Base-by-base conservation (phyloP, 92 coral and sea anemone genomes). In the Ricordea florida region DNA sequence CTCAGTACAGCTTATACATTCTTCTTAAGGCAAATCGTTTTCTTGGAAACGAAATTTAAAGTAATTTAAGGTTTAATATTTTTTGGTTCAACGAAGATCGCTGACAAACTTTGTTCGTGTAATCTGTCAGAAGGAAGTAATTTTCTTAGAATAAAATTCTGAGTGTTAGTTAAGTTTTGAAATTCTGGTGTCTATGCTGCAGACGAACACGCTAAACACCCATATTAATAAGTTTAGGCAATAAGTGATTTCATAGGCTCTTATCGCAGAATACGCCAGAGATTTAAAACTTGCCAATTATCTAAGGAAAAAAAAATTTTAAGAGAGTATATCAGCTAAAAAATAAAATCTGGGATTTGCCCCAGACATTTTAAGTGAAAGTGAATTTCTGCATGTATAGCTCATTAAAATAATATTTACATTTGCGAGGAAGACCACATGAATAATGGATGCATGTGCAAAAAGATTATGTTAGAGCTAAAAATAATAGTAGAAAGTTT, bases 381-480 rank as follows among this genome's bases (percentile, higher is more conserved):
- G 33, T 32, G 38, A 13, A 10, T 22, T 34, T 30, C 61, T 56
- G 10, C 46, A 24, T 46, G 44, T n/a, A 8, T 37, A 80, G 35
- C 65, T 43, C 70, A 51, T 65, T 69, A 63, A 46, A 67, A 36
- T 57, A 49, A 37, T 89, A 82, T 85, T 89, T 85, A 76, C 78
- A 70, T 70, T 81, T 25, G 49, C 55, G 55, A 25, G 67, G 63
- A 8, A 37, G 50, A n/a, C 46, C 50, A 72, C 41, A 48, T 90
- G 80, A 86, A 82, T 86, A 82, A 90, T 90, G 68, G 65, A 90
- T 60, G 24, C 65, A 40, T n/a, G 34, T 71, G 29, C 22, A 76
- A 55, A 49, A 11, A 53, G 80, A 83, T 86, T 76, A 86, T 70
- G 86, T 82, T 66, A 81, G 83, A 1, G 82, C 92, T 78, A 85